Base-by-base conservation (phyloP, 2,797 vertebrate genomes). In the Cirrhinus mrigala region DNA sequence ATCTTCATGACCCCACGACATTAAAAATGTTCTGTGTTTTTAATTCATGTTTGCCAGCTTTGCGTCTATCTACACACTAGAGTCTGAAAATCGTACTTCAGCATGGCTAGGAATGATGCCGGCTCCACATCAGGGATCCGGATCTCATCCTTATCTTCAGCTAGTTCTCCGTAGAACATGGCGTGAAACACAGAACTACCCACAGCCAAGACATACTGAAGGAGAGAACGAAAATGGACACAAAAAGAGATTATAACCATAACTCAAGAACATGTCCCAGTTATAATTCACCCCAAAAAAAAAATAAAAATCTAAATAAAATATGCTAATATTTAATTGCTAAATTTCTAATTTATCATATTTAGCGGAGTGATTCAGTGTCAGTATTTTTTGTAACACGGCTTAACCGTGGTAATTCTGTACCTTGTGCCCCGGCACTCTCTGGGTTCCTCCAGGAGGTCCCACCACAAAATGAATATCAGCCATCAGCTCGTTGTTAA, bases 401-500 rank as follows among this genome's bases (percentile, higher is more conserved):
- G n/a, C 6, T 66, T 22, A 71, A 29, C 9, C 0, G 37, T 11
- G 40, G 14, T 37, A 4, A 50, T 24, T 8, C 15, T 40, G 24
- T 70, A 99, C 98, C 96, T 99, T 99, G 94, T 99, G 98, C 92
- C 98, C 98, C 3, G 98, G 98, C 24, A 99, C 96, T 88, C 97
- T 94, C 93, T 99, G 97, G 22, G 97, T 99, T 91, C 96, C 97
- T 56, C 98, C 97, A 54, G 97, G 95, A 83, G 97, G 97, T 70
- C 98, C 98, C 54, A 99, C 98, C 93, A 99, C 96, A 90, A 99
- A 99, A 95, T 99, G 97, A 92, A 99, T 97, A 87, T 99, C 98
- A 84, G 98, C 98, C 98, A 99, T 99, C 96, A 97, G 96, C 93
- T 99, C 98, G 91, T 99, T 99, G 97, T 99, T 99, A 95, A 98